phyloP scores from a whole-genome alignment of 2,797 vertebrate genomes.

The Malurus leucopterus region DNA sequence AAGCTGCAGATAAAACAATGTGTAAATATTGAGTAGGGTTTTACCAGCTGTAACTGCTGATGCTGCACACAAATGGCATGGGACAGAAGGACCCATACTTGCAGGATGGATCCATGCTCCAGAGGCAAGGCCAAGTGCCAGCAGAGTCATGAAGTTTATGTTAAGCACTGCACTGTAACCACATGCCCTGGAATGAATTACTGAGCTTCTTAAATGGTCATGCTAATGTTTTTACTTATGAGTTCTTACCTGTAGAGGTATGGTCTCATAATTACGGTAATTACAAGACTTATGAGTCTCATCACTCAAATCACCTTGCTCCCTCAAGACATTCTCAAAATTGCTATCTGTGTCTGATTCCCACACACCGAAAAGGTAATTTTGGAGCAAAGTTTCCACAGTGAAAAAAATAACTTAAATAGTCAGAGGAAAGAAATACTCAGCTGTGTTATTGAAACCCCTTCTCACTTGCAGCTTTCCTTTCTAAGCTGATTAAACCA shows the following conservation, averaged over 20 bases:
- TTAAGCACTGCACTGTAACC: conserved; percentile 23
- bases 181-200: conserved; percentile 51
- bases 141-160: not conserved
- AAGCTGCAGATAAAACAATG: not conserved
- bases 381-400: conserved; percentile 12
- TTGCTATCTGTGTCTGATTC: conserved; percentile 43
- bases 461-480: not conserved
- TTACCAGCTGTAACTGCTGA: not conserved
- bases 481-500: accelerated
- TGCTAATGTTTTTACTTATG: conserved; percentile 65
- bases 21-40: not conserved
- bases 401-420: not conserved
- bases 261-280: conserved; percentile 64
- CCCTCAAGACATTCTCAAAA: conserved; percentile 61
- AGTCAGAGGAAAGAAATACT: not conserved
- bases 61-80: not conserved
- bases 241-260: conserved; percentile 61
- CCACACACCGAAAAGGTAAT: conserved; percentile 29
- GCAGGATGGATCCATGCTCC: not conserved
- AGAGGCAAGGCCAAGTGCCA: not conserved
- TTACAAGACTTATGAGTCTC: conserved; percentile 59
- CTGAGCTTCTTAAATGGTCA: conserved; percentile 43
- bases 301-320: conserved; percentile 53
- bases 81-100: not conserved
- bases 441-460: not conserved